Conservation (phyloP, 2,113 vertebrate genomes). For the Salvelinus sp. region DNA sequence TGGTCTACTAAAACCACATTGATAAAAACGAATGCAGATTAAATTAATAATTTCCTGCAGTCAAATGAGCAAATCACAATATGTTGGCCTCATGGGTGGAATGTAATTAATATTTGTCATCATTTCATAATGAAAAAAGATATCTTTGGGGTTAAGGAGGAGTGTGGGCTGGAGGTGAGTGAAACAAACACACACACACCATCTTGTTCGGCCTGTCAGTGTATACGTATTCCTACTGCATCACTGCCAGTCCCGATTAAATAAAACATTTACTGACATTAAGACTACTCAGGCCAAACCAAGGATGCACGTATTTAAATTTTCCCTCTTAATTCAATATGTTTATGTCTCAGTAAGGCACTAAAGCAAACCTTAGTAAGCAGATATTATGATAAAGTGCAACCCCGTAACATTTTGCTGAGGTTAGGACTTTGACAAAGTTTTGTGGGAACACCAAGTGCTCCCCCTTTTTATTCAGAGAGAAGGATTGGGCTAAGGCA, state of each 20-base stretch:
- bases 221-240: background rate
- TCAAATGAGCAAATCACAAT: too few relatives aligned
- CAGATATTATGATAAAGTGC: constrained; percentile 62
- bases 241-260: background rate
- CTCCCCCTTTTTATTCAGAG: constrained; percentile 16
- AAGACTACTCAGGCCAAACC: constrained; percentile 14
- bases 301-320: constrained; percentile 14
- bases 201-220: background rate
- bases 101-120: too few relatives aligned
- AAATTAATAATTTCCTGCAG: too few relatives aligned
- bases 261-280: background rate
- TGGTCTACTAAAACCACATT: background rate
- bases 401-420: constrained; percentile 44
- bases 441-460: constrained; percentile 44
- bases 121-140: too few relatives aligned
- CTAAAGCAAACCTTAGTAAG: constrained; percentile 44
- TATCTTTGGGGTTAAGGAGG: too few relatives aligned
- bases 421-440: constrained; percentile 41
- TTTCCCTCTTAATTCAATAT: constrained; percentile 43
- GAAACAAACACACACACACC: background rate
- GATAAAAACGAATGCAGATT: too few relatives aligned
- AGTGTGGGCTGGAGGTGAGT: too few relatives aligned
- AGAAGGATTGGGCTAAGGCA: constrained; percentile 14
- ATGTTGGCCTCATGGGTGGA: too few relatives aligned
- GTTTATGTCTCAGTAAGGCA: constrained; percentile 35